Evolutionary conservation across 1,140 invertebrate genomes (phyloP), one percentile per base, ranked within the genome.

Genomic region (Proales similis): DNA sequence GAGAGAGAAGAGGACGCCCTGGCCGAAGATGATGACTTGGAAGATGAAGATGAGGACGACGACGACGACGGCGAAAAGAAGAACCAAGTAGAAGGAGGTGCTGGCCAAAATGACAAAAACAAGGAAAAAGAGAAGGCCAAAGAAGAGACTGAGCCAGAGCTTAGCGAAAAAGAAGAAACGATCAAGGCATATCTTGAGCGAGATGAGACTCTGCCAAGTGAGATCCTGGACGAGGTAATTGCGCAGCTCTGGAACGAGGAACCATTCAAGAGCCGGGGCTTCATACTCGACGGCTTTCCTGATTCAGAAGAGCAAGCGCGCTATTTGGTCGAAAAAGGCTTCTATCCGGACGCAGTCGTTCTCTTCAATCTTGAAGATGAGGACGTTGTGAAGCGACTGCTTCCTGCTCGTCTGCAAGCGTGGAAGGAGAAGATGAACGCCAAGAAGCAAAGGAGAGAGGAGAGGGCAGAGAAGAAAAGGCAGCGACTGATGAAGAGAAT

Each of bases 251-350:
- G 74, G 74, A 67, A 69, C 9, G 71, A 70, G 64, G 74, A 76
- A 64, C 73, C 75, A 12, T 77, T 72, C 66, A 74, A 71, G 72
- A 74, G 66, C 1, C 71, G 71, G 42, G 75, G 75, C 0, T 76
- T 77, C 66, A 67, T 77, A 11, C 57, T 77, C 53, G 75, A 77
- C 62, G 75, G 73, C 30, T 77, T 74, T 63, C 75, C 75, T 5
- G 63, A 70, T 24, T 73, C 69, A 22, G 60, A 66, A 38, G 74
- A 74, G n/a, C 74, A 77, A 45, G 69, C 67, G 24, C 64, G 65
- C 12, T 73, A 68, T 64, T 49, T 76, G 33, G 65, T 67, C n/a
- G 74, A 76, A n/a, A 66, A 65, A 26, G 72, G 72, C 7, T 60
- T 74, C 36, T 74, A 73, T 60, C 71, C 74, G 9, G 74, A 76